Conservation (phyloP, 2,797 vertebrate species). For the Hyperoplus immaculatus region DNA sequence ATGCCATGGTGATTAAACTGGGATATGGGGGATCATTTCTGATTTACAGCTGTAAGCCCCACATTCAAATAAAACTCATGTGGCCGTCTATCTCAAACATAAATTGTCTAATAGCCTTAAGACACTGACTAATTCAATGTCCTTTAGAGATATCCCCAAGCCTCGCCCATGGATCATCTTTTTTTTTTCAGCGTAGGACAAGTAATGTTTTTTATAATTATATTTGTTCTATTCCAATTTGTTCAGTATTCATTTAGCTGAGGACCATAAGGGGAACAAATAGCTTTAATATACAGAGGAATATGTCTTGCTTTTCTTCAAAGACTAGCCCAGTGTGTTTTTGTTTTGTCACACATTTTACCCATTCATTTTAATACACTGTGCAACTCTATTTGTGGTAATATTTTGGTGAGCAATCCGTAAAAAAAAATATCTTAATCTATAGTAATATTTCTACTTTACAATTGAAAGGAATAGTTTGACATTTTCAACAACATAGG, state of each 20-base stretch:
- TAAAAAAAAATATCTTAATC: neutral
- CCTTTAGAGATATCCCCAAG: conserved; percentile 24
- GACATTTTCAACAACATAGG: too few species aligned
- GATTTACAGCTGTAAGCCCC: conserved; percentile 15
- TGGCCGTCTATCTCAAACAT: conserved; percentile 17
- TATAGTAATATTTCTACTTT: too few species aligned
- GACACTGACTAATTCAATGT: conserved; percentile 35
- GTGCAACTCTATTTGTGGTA: neutral
- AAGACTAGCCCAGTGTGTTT: conserved; percentile 4
- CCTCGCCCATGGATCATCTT: conserved; percentile 15
- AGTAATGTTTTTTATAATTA: conserved; percentile 34
- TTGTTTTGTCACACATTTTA: conserved; percentile 17
- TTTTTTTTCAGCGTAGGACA: conserved; percentile 11
- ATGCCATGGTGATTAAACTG: conserved; percentile 34
- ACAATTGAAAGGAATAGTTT: too few species aligned
- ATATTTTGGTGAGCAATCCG: neutral
- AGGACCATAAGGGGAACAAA: conserved; percentile 20
- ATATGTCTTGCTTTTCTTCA: conserved; percentile 22
- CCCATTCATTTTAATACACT: neutral
- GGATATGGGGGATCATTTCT: conserved; percentile 18
- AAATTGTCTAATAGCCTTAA: conserved; percentile 23
- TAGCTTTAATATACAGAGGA: conserved; percentile 6
- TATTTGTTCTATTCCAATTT: conserved; percentile 40
- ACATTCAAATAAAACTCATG: conserved; percentile 32
- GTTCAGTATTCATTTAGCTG: conserved; percentile 29